Base-by-base conservation (phyloP, 2,113 vertebrate species). In the Proterorhinus semilunaris region DNA sequence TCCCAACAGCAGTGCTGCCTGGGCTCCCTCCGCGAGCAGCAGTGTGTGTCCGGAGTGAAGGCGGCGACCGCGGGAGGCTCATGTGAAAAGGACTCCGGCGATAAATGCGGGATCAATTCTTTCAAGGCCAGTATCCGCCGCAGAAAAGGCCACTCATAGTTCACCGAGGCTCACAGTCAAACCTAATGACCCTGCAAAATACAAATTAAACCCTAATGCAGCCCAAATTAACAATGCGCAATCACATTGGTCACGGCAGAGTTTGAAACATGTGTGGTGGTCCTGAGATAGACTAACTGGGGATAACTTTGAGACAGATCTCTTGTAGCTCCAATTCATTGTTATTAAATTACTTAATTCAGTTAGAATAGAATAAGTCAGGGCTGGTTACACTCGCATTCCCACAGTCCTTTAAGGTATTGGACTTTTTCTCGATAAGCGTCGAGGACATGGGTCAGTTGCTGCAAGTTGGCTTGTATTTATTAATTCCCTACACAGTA, bases 1-100 rank as follows among this genome's bases (percentile, higher is more conserved):
- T 92, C 95, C 65, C 95, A 96, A 91, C 93, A 90, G 83, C 95
- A 96, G 88, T 98, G 96, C 80, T 99, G 97, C 0, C 0, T 88
- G 21, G 92, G 94, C 6, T 91, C 93, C 10, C 73, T 95, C 69
- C 87, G 92, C 81, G 95, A 96, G 79, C 94, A 89, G 80, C 93
- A 80, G 83, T 99, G 97, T 76, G 76, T 93, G 89, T 93, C 94
- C 0, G 97, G 96, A 6, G 85, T 95, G 68, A 45, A 91, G 2
- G 93, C 92, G 0, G 96, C 96, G 17, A 94, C 90, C 85, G 94
- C 90, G 48, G 95, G 94, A 1, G 91, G 90, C 3, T 1, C 53
- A 0, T 99, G 97, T 0, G 88, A 89, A 1, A 76, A 86, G 0
- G 91, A 93, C 47, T 92, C 92, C 58, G 80, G 66, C 0, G 90